Percentiles rank a stretch among this genome's conserved stretches.
Conservation (phyloP, 2,113 vertebrate genomes). For the Chroicocephalus ridibundus region DNA sequence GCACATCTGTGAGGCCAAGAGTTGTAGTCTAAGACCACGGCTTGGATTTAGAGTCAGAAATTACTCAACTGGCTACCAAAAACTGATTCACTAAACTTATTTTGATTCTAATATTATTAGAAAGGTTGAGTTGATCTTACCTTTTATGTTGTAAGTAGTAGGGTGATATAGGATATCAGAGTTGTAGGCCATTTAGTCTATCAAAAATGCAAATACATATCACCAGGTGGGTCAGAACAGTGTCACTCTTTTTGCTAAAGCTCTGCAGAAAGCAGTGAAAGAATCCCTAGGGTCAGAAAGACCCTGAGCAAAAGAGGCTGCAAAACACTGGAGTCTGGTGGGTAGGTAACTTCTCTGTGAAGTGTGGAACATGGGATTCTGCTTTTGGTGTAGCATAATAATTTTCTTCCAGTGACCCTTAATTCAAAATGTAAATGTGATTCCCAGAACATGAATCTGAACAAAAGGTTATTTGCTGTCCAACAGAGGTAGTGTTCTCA, state of each 20-base stretch:
- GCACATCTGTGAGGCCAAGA: neutral
- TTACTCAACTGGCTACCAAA: neutral
- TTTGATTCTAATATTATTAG: neutral
- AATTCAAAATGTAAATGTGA: neutral
- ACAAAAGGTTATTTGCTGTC: neutral
- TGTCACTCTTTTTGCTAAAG: neutral
- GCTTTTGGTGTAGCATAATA: neutral
- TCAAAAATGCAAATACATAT: neutral
- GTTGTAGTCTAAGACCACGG: neutral
- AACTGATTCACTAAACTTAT: neutral
- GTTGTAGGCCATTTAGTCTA: neutral
- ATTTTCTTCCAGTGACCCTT: neutral
- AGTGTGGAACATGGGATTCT: neutral
- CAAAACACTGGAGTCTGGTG: neutral
- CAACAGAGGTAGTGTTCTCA: neutral
- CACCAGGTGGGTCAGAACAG: neutral
- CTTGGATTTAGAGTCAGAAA: neutral
- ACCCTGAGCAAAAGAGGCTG: neutral
- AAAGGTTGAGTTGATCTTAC: neutral
- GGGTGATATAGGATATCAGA: neutral
- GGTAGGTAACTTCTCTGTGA: neutral
- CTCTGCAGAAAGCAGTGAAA: neutral
- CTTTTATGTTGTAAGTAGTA: neutral
- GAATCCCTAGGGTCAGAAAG: neutral
- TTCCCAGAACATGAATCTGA: neutral